These are phyloP conservation scores for Tetragonula carbonaria DNA, from an alignment of 2,888 invertebrate species.

Conservation along the genomic window DNA sequence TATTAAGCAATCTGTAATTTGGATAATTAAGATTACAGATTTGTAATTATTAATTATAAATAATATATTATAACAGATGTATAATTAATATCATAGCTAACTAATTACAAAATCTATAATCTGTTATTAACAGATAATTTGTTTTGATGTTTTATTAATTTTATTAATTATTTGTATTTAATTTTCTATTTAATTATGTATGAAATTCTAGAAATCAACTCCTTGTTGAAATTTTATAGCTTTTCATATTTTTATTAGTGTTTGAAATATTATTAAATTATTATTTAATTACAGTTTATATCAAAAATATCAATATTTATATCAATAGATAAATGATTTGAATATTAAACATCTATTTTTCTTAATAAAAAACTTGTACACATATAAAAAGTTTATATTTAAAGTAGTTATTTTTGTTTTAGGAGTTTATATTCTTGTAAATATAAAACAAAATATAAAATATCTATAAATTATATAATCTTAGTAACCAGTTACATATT, in stretches of 20 bases:
- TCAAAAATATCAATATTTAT: not conserved
- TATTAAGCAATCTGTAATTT: no score
- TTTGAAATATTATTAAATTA: not conserved
- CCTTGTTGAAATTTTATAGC: no score
- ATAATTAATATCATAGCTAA: no score
- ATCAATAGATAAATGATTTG: not conserved
- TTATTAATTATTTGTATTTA: not conserved
- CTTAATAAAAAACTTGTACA: not conserved
- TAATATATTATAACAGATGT: no score
- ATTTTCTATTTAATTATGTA: not conserved
- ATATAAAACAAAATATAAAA: not conserved
- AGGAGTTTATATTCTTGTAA: not conserved
- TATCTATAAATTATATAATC: constrained; percentile 11
- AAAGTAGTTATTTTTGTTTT: not conserved
- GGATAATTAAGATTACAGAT: no score
- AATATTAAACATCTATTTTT: not conserved
- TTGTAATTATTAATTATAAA: not conserved
- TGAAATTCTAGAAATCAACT: no score
- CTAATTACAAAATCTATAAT: no score
- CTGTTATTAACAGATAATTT: no score
- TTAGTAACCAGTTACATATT: not conserved
- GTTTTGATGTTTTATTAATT: not conserved
- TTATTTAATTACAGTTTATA: no score
- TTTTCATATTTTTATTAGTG: not conserved
- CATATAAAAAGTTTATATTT: not conserved